Conservation (phyloP, 2,797 vertebrate genomes). For the Ctenochaetus hawaiiensis region DNA sequence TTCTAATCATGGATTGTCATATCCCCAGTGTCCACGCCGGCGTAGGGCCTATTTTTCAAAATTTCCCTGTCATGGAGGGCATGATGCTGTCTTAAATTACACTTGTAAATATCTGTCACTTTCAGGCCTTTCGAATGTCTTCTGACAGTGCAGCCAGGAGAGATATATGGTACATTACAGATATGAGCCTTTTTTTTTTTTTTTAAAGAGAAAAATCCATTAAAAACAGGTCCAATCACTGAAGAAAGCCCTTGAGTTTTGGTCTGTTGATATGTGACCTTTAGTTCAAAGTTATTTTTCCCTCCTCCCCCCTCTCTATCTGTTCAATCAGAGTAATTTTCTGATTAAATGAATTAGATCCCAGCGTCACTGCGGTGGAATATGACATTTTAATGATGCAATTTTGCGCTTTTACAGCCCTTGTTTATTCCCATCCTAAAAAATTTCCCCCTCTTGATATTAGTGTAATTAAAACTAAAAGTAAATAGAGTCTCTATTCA, state of each 20-base stretch:
- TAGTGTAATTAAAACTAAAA: constrained; percentile 66
- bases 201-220: constrained; percentile 38
- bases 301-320: constrained; percentile 24
- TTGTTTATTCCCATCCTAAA: constrained; percentile 69
- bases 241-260: constrained; percentile 47
- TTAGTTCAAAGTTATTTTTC: constrained; percentile 49
- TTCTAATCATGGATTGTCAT: constrained; percentile 82
- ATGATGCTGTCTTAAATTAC: constrained; percentile 58
- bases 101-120: constrained; percentile 73
- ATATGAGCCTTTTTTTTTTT: constrained; percentile 12
- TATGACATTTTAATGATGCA: constrained; percentile 71
- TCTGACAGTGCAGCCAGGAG: constrained; percentile 35
- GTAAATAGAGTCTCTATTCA: constrained; percentile 66
- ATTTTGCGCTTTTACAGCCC: constrained; percentile 60
- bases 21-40: constrained; percentile 63
- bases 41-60: constrained; percentile 65
- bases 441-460: constrained; percentile 45
- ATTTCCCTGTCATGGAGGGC: constrained; percentile 30
- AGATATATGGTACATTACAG: constrained; percentile 54
- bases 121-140: constrained; percentile 55
- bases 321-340: constrained; percentile 60
- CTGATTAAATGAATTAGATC: constrained; percentile 67
- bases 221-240: constrained; percentile 45
- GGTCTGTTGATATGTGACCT: constrained; percentile 62
- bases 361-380: constrained; percentile 46